Evolutionary conservation across 2,797 vertebrate species (phyloP).

Genomic region (Melanogrammus aeglefinus): DNA sequence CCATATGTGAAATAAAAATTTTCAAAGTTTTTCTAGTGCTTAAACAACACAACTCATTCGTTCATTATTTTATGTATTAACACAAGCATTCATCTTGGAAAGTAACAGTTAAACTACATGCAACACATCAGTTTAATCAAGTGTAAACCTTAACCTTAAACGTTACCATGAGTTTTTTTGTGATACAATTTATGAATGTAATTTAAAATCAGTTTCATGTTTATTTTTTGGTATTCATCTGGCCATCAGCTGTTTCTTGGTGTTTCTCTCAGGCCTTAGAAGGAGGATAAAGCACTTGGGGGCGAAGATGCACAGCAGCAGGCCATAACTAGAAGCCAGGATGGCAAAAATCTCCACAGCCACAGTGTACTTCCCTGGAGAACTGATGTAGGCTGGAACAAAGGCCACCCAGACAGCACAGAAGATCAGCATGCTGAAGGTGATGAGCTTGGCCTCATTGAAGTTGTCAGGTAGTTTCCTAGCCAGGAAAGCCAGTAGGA

Average conservation of each 20-base stretch:
- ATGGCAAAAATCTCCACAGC: constrained; percentile 63
- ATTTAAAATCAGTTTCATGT: neutral
- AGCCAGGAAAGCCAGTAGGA: constrained; percentile 55
- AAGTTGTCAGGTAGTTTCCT: constrained; percentile 57
- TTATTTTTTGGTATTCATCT: constrained; percentile 31
- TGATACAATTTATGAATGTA: neutral
- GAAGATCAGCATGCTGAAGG: constrained; percentile 62
- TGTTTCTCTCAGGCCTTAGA: constrained; percentile 55
- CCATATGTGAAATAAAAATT: no score
- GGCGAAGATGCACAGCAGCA: constrained; percentile 56
- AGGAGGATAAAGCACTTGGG: constrained; percentile 61
- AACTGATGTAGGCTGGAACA: constrained; percentile 57
- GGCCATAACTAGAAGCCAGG: constrained; percentile 52
- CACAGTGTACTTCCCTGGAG: constrained; percentile 55
- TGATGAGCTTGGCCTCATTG: constrained; percentile 61
- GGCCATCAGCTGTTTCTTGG: constrained; percentile 51
- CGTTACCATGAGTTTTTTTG: neutral
- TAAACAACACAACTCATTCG: neutral
- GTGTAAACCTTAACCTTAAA: neutral
- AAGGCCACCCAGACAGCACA: constrained; percentile 59
- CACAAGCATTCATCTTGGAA: neutral
- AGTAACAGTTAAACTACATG: no score
- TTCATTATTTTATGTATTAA: neutral
- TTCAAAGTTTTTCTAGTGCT: neutral
- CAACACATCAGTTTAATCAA: neutral